Conservation (phyloP, 2,113 vertebrate genomes). For the Girardinichthys multiradiatus region DNA sequence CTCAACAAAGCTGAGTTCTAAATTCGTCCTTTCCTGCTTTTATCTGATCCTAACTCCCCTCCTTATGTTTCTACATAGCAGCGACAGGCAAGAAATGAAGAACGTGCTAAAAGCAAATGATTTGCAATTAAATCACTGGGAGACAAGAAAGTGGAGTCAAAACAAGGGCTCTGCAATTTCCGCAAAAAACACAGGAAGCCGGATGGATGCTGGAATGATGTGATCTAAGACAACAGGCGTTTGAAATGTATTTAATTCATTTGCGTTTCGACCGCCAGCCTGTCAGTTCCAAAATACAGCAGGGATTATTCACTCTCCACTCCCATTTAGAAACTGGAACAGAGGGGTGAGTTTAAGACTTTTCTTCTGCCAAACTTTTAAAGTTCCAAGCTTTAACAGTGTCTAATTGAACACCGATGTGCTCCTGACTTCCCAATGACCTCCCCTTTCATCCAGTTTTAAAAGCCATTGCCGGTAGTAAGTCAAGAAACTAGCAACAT, state of each 20-base stretch:
- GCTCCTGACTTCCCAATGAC: slow-evolving; percentile 55
- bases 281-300: slow-evolving; percentile 21
- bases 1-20: slow-evolving; percentile 11
- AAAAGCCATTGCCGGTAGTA: slow-evolving; percentile 26
- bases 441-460: slow-evolving; percentile 38
- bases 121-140: slow-evolving; percentile 16
- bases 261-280: slow-evolving; percentile 19
- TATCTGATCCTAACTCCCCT: slow-evolving; percentile 14
- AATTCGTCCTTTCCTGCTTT: slow-evolving; percentile 26
- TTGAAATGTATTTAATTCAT: slow-evolving; percentile 41
- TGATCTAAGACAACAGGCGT: slow-evolving; percentile 46
- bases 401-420: slow-evolving; percentile 75
- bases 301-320: slow-evolving; percentile 22
- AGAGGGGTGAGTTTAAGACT: slow-evolving; percentile 15
- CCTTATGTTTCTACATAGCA: background rate
- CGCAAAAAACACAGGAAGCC: slow-evolving; percentile 16
- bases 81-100: background rate
- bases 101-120: slow-evolving; percentile 4
- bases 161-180: slow-evolving; percentile 19
- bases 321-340: slow-evolving; percentile 35
- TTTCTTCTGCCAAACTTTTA: slow-evolving; percentile 52
- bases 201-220: slow-evolving; percentile 13
- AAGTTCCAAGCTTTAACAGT: slow-evolving; percentile 56
- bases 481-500: slow-evolving; percentile 37
- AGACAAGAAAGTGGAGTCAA: slow-evolving; percentile 29